Percentiles rank a stretch among this genome's conserved stretches.
Evolutionary conservation across 2,113 vertebrate species (phyloP).

Genomic region (Perognathus longimembris): DNA sequence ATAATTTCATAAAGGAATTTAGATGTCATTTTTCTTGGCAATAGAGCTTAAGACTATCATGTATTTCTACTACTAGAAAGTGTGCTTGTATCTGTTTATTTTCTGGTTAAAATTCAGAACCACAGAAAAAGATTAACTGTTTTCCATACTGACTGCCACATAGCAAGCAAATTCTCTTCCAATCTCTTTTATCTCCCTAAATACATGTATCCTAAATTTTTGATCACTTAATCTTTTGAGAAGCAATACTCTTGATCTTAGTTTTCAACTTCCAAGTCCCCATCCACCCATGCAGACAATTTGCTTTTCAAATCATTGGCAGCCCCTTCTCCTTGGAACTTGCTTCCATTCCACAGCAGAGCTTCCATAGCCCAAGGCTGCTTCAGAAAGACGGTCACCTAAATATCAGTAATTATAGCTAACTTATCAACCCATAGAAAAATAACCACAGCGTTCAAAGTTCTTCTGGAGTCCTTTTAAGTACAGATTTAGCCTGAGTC

Average conservation of each 20-base stretch:
- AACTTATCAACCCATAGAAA: slow-evolving; percentile 67
- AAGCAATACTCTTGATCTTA: neutral
- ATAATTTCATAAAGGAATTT: slow-evolving; percentile 26
- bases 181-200: neutral
- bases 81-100: neutral
- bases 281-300: neutral
- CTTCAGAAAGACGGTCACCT: slow-evolving; percentile 46
- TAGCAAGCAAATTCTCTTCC: neutral
- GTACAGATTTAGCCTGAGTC: slow-evolving; percentile 57
- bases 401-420: slow-evolving; percentile 41
- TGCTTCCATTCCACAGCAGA: neutral
- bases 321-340: neutral
- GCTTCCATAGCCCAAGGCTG: neutral
- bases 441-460: slow-evolving; percentile 45
- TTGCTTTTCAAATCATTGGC: neutral
- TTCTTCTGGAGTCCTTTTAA: slow-evolving; percentile 54
- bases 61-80: neutral
- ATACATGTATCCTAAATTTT: neutral
- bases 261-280: neutral
- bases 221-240: neutral
- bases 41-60: neutral
- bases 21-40: neutral
- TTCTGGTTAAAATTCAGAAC: neutral
- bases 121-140: neutral
- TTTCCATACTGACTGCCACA: neutral